phyloP scores from a whole-genome alignment of 2,113 vertebrate genomes.

The Halcyon malimbica region DNA sequence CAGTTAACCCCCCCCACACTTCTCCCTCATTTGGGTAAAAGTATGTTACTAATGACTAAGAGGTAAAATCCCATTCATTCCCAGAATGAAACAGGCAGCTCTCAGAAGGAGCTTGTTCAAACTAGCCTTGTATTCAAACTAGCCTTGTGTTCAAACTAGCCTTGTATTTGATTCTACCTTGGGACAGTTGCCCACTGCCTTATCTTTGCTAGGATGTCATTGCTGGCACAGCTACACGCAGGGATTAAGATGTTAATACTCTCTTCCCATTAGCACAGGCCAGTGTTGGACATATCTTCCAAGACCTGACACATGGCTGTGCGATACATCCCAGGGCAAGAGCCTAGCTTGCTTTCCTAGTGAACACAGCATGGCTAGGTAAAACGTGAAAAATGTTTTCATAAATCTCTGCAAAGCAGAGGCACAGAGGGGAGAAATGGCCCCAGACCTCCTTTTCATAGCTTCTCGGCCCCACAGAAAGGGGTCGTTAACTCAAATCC shows the following conservation, averaged over 20 bases:
- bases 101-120: background rate
- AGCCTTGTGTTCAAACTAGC: background rate
- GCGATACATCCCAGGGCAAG: background rate
- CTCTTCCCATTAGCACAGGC: background rate
- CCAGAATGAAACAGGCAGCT: background rate
- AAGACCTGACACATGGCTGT: background rate
- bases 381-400: background rate
- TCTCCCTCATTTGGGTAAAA: background rate
- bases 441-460: constrained; percentile 3
- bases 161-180: background rate
- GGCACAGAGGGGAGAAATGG: background rate
- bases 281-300: background rate
- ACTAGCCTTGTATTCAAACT: background rate
- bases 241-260: background rate
- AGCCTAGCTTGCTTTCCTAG: background rate
- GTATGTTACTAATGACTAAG: background rate
- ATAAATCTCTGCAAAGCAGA: background rate
- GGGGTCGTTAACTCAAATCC: constrained; percentile 40
- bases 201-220: background rate
- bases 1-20: background rate
- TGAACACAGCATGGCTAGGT: background rate
- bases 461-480: constrained; percentile 31
- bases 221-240: background rate
- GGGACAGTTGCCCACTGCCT: background rate
- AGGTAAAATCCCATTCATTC: background rate